phyloP scores from a whole-genome alignment of 2,888 invertebrate species.

The Asteroscopus sphinx region DNA sequence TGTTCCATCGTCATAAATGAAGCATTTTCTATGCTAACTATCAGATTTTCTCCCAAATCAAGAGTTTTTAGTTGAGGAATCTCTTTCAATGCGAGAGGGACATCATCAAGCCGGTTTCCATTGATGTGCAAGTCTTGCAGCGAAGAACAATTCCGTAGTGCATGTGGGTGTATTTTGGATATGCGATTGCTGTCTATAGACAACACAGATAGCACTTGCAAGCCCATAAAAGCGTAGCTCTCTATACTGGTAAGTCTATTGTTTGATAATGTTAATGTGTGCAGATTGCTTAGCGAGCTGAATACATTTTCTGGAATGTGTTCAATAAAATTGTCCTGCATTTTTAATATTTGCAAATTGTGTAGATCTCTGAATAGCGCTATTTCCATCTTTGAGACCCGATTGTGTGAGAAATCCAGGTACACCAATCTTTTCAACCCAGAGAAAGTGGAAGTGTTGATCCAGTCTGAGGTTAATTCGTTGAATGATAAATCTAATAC shows the following conservation, averaged over 20 bases:
- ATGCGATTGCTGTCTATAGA: conserved; percentile 95
- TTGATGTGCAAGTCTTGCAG: conserved; percentile 95
- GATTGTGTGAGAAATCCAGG: conserved; percentile 94
- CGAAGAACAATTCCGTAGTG: conserved; percentile 94
- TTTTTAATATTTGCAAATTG: conserved; percentile 94
- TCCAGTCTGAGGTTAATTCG: conserved; percentile 95
- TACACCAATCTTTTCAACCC: conserved; percentile 94
- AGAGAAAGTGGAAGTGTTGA: conserved; percentile 94
- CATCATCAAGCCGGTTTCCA: conserved; percentile 93
- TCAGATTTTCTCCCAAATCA: conserved; percentile 96
- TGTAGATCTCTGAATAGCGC: conserved; percentile 94
- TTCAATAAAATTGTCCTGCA: conserved; percentile 95
- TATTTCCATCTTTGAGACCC: conserved; percentile 93
- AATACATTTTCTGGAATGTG: conserved; percentile 94
- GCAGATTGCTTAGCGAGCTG: conserved; percentile 93
- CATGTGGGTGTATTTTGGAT: conserved; percentile 92
- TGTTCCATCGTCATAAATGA: conserved; percentile 95
- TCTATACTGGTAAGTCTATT: conserved; percentile 94
- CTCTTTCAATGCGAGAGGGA: conserved; percentile 93
- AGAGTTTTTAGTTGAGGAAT: conserved; percentile 94
- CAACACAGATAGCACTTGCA: conserved; percentile 93
- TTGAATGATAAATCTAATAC: conserved; percentile 94
- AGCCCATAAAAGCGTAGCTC: conserved; percentile 93
- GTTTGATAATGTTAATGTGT: conserved; percentile 94
- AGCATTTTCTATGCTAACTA: conserved; percentile 93